Evolutionary conservation across 2,888 invertebrate genomes (phyloP).

Genomic region (Liopterus haemorrhoidalis): DNA sequence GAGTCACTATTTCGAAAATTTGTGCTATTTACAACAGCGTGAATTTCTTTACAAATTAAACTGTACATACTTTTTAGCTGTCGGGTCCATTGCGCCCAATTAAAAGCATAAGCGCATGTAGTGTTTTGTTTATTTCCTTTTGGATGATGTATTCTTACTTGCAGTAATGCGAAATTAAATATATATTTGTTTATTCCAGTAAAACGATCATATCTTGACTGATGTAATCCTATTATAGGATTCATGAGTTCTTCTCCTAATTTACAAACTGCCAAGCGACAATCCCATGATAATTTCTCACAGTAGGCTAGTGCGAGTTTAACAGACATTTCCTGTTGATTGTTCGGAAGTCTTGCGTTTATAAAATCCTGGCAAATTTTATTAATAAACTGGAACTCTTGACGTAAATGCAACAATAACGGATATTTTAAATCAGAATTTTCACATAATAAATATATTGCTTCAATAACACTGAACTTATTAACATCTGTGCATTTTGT

Average conservation of each 20-base stretch:
- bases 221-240: conserved; percentile 13
- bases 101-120: conserved; percentile 41
- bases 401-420: conserved; percentile 33
- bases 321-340: conserved; percentile 31
- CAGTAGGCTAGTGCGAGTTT: conserved; percentile 9
- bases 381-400: conserved; percentile 38
- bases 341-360: conserved; percentile 26
- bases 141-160: conserved; percentile 51
- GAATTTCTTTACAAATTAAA: conserved; percentile 40
- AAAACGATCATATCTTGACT: conserved; percentile 10
- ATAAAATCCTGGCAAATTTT: conserved; percentile 34
- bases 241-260: conserved; percentile 40
- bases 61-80: conserved; percentile 43
- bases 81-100: conserved; percentile 46
- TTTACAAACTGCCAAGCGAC: conserved; percentile 40
- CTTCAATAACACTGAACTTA: conserved; percentile 31
- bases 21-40: conserved; percentile 25
- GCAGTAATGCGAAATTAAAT: conserved; percentile 48
- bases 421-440: conserved; percentile 38
- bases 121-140: conserved; percentile 41
- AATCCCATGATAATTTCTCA: conserved; percentile 33
- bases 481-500: conserved; percentile 8
- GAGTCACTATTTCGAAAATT: conserved; percentile 26
- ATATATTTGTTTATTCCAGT: conserved; percentile 36
- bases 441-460: conserved; percentile 37